These are phyloP conservation scores for Sander lucioperca DNA, from an alignment of 2,113 vertebrate genomes.

Conservation along the genomic window DNA sequence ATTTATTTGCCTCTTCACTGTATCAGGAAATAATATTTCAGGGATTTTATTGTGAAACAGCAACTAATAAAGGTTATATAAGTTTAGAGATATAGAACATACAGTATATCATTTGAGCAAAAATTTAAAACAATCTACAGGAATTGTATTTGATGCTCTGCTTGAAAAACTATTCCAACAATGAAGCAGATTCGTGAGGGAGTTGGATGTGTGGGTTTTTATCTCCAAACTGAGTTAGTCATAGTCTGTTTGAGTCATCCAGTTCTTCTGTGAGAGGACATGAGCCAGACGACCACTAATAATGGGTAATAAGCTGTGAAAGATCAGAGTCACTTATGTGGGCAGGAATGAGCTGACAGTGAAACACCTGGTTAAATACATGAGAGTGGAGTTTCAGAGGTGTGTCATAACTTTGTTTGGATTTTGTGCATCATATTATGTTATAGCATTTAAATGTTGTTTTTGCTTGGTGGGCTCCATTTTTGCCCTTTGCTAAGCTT, in stretches of 20 bases:
- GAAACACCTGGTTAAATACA: slow-evolving; percentile 33
- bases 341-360: slow-evolving; percentile 5
- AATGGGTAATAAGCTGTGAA: slow-evolving; percentile 17
- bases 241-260: slow-evolving; percentile 42
- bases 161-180: not conserved
- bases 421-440: not conserved
- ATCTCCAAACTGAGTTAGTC: not conserved
- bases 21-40: not conserved
- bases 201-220: slow-evolving; percentile 2
- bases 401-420: not conserved
- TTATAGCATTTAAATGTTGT: not conserved
- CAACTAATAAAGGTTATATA: not conserved
- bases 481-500: not conserved
- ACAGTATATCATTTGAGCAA: not conserved
- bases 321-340: slow-evolving; percentile 9
- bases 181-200: not conserved
- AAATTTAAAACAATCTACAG: not conserved
- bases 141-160: not conserved
- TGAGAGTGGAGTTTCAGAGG: slow-evolving; percentile 15
- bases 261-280: not conserved
- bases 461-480: not conserved
- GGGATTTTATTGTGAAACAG: not conserved
- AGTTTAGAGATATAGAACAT: not conserved
- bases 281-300: slow-evolving; percentile 50
- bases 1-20: not conserved